Evolutionary conservation across 2,113 vertebrate genomes (phyloP).

Genomic region (Hyaena hyaena): DNA sequence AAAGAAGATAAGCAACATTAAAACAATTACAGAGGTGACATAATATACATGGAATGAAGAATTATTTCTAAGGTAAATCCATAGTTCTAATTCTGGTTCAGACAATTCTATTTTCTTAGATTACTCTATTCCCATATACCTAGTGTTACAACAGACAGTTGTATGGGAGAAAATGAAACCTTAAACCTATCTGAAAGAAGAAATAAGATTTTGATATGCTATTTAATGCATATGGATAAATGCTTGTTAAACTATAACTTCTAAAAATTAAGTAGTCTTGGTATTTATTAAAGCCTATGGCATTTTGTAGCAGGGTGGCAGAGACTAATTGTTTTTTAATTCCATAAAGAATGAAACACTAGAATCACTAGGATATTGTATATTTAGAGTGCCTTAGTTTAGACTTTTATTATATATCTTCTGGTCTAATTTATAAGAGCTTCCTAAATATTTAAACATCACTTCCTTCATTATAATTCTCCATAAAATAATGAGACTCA

Average conservation of each 20-base stretch:
- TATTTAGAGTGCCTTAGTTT: background rate
- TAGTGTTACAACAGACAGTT: background rate
- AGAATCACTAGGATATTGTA: background rate
- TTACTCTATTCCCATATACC: background rate
- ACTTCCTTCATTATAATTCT: background rate
- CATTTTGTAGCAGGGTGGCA: background rate
- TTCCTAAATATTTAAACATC: background rate
- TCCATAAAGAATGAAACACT: background rate
- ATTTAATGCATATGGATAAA: background rate
- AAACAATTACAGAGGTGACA: background rate
- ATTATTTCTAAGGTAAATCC: background rate
- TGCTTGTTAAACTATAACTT: background rate
- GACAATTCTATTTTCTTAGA: background rate
- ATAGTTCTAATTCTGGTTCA: background rate
- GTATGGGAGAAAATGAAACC: background rate
- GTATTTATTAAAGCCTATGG: background rate
- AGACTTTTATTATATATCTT: background rate
- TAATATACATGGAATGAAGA: background rate
- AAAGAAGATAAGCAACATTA: background rate
- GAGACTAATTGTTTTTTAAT: background rate
- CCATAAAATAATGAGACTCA: background rate
- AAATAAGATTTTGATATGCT: constrained; percentile 9
- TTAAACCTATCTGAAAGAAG: constrained; percentile 13
- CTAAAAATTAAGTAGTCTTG: constrained; percentile 26
- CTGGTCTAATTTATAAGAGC: background rate